Base-by-base conservation (phyloP, 2,888 invertebrate genomes). In the Ectemnius lituratus region DNA sequence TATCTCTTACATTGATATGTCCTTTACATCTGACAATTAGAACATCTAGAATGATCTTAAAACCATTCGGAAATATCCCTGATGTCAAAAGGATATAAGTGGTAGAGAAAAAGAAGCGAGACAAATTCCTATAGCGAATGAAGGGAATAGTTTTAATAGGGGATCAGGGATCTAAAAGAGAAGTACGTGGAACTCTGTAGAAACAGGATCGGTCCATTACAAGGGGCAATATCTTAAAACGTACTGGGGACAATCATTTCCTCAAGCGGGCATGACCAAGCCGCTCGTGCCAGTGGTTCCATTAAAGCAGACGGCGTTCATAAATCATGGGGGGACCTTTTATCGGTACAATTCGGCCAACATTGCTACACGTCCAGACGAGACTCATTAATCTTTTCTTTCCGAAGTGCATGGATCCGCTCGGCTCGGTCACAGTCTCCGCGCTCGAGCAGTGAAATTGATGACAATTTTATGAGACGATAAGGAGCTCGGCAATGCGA, bases 261-360 rank as follows among this genome's bases (percentile, higher is more conserved):
- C 46, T 20, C 8, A 37, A 3, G 20, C 61, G 23, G 23, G 58
- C 52, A 67, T 60, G 47, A 46, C 59, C 70, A 60, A 49, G 49
- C 70, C 27, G 37, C 8, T 1, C 37, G 11, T 37, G 37, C 37
- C 37, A 11, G 37, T 63, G 27, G 66, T 77, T 77, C 78, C 78
- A 79, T 78, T 75, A 78, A 71, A 73, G 47, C 64, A 13, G 18
- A 49, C 16, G 14, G 23, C 27, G 45, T 65, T 69, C 79, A 67
- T 79, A 79, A 79, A 79, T 79, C 79, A 78, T 64, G 45, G 56
- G 70, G 46, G 59, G 66, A 79, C 70, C 78, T 75, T 79, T 79
- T 78, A 79, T 78, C 75, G 79, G 61, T 68, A 75, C 75, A 75
- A 78, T 78, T 78, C 75, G 73, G 67, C 63, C 62, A 75, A 71